Conservation (phyloP, 2,113 vertebrate species). For the Talpa occidentalis region DNA sequence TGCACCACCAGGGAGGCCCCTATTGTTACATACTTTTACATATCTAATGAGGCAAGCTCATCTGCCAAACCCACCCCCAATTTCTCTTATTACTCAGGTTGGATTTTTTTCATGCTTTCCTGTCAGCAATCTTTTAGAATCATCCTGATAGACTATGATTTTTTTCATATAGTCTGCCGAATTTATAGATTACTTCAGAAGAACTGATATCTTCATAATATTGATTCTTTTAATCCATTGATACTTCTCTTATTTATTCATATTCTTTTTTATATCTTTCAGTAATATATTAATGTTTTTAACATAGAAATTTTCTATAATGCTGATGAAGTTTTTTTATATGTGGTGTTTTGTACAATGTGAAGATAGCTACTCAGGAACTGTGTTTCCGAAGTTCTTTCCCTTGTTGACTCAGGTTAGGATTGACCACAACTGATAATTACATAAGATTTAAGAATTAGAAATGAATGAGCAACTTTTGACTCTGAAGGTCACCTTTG, state of each 20-base stretch:
- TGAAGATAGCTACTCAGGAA: not conserved
- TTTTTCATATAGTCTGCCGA: not conserved
- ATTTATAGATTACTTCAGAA: not conserved
- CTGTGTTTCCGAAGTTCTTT: not conserved
- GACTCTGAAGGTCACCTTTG: not conserved
- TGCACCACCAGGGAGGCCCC: no score
- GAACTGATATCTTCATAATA: not conserved
- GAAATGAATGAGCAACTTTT: not conserved
- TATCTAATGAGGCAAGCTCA: not conserved
- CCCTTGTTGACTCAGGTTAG: not conserved
- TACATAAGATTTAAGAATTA: not conserved
- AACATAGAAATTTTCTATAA: not conserved
- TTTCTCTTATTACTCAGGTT: constrained; percentile 37
- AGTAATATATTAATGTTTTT: not conserved
- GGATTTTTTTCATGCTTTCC: not conserved
- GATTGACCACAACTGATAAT: not conserved
- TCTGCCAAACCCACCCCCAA: not conserved
- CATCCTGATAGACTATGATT: not conserved
- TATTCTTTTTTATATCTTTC: not conserved
- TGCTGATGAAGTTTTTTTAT: not conserved
- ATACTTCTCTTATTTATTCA: not conserved
- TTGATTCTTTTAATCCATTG: not conserved
- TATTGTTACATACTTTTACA: not conserved
- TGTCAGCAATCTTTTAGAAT: not conserved
- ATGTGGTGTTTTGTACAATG: not conserved